A percentile compares a stretch with the other conserved stretches of the same genome.
Evolutionary conservation across 1,140 invertebrate species (phyloP).

Genomic region (Drosophila truncata): DNA sequence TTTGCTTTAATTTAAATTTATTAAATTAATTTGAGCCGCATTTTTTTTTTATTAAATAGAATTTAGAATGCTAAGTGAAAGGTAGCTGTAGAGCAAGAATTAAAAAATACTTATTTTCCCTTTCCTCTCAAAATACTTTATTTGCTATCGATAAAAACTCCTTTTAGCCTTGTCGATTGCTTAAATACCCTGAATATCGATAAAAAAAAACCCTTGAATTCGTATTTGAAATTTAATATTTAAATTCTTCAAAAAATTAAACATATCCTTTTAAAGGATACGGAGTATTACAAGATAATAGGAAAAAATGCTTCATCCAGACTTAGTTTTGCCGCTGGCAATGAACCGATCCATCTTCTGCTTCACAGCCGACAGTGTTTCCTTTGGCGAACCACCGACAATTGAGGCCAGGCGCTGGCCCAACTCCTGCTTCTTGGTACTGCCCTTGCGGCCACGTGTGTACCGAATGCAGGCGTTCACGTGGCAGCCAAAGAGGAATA

Average conservation of each 20-base stretch:
- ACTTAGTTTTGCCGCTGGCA: no score
- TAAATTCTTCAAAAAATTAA: not conserved
- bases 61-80: no score
- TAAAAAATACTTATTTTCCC: no score
- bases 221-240: not conserved
- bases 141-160: not conserved
- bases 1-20: no score
- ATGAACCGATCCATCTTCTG: not conserved
- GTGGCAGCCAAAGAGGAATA: conserved; percentile 31
- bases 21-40: no score
- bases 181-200: not conserved
- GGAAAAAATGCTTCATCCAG: not conserved
- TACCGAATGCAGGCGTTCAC: conserved; percentile 7
- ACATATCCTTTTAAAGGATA: conserved; percentile 1
- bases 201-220: no score
- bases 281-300: not conserved
- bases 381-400: not conserved
- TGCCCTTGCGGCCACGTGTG: not conserved
- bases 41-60: no score
- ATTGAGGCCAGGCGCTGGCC: not conserved
- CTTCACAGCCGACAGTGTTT: not conserved
- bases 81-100: no score
- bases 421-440: not conserved
- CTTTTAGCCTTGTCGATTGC: not conserved
- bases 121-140: no score